Conservation (phyloP, 1,140 invertebrate species). For the Macrosteles quadrilineatus region DNA sequence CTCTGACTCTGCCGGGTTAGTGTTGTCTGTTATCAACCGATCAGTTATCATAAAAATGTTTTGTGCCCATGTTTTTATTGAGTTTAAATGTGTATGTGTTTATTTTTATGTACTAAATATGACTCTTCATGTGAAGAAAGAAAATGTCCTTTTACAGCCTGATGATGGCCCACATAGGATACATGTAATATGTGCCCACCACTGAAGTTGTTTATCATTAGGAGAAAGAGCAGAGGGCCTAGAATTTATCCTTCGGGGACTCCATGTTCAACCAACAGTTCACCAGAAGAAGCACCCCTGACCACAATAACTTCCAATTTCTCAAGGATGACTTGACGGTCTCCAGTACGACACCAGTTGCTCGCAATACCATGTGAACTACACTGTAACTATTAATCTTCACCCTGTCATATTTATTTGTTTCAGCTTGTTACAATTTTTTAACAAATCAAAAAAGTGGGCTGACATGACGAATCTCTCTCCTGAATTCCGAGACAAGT, state of each 20-base stretch:
- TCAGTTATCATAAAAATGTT: no score
- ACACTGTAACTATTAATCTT: background rate
- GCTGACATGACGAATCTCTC: conserved; percentile 90
- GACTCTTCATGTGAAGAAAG: no score
- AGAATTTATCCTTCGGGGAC: background rate
- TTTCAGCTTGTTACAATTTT: conserved; percentile 89
- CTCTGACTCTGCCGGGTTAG: no score
- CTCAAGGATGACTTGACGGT: background rate
- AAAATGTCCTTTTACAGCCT: no score
- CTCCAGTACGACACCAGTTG: background rate
- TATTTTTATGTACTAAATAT: no score
- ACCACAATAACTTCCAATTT: background rate
- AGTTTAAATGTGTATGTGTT: no score
- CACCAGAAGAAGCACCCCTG: background rate
- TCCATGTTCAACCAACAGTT: background rate
- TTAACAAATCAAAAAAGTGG: conserved; percentile 95
- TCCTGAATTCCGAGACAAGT: conserved; percentile 80
- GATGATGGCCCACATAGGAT: no score
- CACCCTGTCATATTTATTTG: conserved; percentile 18
- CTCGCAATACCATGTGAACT: background rate
- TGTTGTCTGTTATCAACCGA: no score
- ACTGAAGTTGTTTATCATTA: no score
- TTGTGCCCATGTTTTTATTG: no score
- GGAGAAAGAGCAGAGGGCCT: no score
- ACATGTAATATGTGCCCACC: no score